Conservation (phyloP, 2,113 vertebrate genomes). For the Malurus cyaneus region DNA sequence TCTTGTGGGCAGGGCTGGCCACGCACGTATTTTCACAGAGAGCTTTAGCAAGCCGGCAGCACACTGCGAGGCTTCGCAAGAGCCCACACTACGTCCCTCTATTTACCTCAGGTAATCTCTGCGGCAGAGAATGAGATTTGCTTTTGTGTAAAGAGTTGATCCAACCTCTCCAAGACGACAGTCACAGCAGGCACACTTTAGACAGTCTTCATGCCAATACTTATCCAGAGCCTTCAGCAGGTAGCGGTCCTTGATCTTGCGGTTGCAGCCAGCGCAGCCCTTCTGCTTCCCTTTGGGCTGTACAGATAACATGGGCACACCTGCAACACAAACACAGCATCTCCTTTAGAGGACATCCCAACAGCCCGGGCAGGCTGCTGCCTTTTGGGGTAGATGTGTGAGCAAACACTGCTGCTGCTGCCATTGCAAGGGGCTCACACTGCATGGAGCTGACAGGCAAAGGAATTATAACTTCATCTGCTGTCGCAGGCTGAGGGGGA, state of each 20-base stretch:
- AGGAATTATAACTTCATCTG: background rate
- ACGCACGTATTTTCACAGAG: fast-evolving
- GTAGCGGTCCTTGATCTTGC: slow-evolving; percentile 99
- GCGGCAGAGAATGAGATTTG: slow-evolving; percentile 99
- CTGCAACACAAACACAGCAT: slow-evolving; percentile 77
- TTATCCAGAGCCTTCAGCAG: slow-evolving; percentile 99
- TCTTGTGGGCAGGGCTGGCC: background rate
- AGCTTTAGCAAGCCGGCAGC: background rate
- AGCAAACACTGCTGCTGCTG: background rate
- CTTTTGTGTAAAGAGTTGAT: slow-evolving; percentile 99
- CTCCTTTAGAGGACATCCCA: background rate
- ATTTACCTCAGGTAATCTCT: slow-evolving; percentile 98
- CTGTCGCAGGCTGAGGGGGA: background rate
- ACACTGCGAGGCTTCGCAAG: background rate
- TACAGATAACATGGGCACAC: slow-evolving; percentile 98
- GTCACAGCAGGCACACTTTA: slow-evolving; percentile 99
- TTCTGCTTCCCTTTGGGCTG: slow-evolving; percentile 99
- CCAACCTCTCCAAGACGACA: slow-evolving; percentile 98
- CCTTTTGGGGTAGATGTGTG: background rate
- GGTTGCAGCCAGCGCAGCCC: slow-evolving; percentile 98
- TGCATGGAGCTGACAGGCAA: background rate
- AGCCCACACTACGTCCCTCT: background rate
- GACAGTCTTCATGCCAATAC: slow-evolving; percentile 99
- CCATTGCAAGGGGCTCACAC: background rate
- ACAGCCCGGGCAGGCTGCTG: background rate